These are phyloP conservation scores for Brachirus orientalis DNA, from an alignment of 2,113 vertebrate genomes.

Conservation along the genomic window DNA sequence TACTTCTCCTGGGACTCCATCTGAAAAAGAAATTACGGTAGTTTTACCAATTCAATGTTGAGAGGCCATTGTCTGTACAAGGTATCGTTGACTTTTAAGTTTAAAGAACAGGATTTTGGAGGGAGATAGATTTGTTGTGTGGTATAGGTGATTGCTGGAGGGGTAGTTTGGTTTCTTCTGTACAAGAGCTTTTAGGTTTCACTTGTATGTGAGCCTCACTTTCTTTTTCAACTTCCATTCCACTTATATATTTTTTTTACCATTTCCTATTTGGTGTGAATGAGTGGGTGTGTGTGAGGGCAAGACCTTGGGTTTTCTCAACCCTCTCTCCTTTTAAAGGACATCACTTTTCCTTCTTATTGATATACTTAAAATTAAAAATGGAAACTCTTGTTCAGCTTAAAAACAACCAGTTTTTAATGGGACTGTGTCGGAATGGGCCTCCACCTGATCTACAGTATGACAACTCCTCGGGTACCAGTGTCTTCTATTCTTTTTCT, in stretches of 20 bases:
- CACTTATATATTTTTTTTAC: background rate
- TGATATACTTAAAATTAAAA: conserved; percentile 34
- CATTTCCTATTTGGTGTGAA: conserved; percentile 19
- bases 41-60: no score
- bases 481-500: background rate
- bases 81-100: no score
- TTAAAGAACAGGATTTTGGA: no score
- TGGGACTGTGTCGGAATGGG: conserved; percentile 83
- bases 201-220: background rate
- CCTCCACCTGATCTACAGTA: conserved; percentile 87
- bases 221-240: background rate
- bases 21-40: no score
- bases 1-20: no score
- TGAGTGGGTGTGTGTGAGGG: conserved; percentile 1
- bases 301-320: conserved; percentile 71
- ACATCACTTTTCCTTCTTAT: conserved; percentile 79
- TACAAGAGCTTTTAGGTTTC: background rate
- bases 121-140: no score
- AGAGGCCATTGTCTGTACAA: no score
- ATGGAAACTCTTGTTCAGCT: conserved; percentile 86
- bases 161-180: conserved; percentile 11
- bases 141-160: background rate
- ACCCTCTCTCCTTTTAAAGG: conserved; percentile 90
- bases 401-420: conserved; percentile 83
- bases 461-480: conserved; percentile 85